Evolutionary conservation across 2,113 vertebrate genomes (phyloP).

Genomic region (Menura novaehollandiae): DNA sequence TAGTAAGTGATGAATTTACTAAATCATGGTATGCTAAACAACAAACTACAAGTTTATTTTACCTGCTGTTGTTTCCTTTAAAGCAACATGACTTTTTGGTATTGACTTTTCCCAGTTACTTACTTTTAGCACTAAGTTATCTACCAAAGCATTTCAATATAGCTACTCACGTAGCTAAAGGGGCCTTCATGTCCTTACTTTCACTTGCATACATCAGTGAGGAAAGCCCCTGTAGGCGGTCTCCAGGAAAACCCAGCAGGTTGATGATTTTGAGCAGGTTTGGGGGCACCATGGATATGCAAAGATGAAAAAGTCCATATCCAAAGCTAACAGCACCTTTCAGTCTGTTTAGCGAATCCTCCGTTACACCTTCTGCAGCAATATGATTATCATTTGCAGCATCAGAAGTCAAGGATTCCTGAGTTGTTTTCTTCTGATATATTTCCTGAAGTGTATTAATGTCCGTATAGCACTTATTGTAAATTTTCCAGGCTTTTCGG

Average conservation of each 20-base stretch:
- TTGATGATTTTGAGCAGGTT: slow-evolving; percentile 99
- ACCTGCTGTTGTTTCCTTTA: slow-evolving; percentile 63
- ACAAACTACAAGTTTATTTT: slow-evolving; percentile 15
- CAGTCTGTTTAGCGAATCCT: slow-evolving; percentile 92
- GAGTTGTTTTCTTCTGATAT: slow-evolving; percentile 80
- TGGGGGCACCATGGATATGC: slow-evolving; percentile 99
- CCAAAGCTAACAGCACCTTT: slow-evolving; percentile 99
- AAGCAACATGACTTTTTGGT: slow-evolving; percentile 1
- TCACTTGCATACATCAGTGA: slow-evolving; percentile 97
- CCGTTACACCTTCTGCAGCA: slow-evolving; percentile 81
- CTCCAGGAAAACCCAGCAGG: slow-evolving; percentile 97
- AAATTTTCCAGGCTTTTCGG: slow-evolving; percentile 99
- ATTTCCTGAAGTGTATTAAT: slow-evolving; percentile 92
- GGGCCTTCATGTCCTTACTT: slow-evolving; percentile 99
- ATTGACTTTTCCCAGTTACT: slow-evolving; percentile 55
- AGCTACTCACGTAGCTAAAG: slow-evolving; percentile 98
- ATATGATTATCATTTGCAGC: slow-evolving; percentile 91
- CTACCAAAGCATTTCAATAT: slow-evolving; percentile 80
- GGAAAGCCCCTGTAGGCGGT: slow-evolving; percentile 94
- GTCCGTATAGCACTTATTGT: slow-evolving; percentile 97
- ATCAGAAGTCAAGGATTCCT: slow-evolving; percentile 82
- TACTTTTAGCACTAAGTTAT: slow-evolving; percentile 77
- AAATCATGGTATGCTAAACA: not conserved
- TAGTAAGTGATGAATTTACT: not conserved
- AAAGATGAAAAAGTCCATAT: slow-evolving; percentile 98